Conservation (phyloP, 1,140 invertebrate genomes). For the Drosophila sucinea region DNA sequence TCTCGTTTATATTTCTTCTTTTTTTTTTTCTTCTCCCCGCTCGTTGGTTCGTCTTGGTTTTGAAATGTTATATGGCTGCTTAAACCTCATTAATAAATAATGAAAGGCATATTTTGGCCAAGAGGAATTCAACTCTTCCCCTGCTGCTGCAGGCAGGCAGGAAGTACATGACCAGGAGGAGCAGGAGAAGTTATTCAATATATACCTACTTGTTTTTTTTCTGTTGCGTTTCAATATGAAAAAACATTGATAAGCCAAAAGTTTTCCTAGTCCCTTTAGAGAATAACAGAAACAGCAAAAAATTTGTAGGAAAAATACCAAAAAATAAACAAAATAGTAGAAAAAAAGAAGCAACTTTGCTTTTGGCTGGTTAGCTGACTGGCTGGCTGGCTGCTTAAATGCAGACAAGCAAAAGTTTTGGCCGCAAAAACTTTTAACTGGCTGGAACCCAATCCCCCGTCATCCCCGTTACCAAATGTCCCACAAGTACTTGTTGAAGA, state of each 20-base stretch:
- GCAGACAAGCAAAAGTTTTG: slow-evolving; percentile 78
- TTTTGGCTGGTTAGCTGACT: slow-evolving; percentile 53
- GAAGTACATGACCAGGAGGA: background rate
- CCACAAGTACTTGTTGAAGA: slow-evolving; percentile 45
- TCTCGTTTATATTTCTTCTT: slow-evolving; percentile 6
- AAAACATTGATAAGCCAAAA: slow-evolving; percentile 74
- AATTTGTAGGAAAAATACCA: slow-evolving; percentile 46
- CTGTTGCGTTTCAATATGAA: slow-evolving; percentile 45
- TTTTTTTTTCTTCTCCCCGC: slow-evolving; percentile 32
- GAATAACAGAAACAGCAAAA: slow-evolving; percentile 26
- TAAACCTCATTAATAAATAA: slow-evolving; percentile 81
- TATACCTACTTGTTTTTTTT: slow-evolving; percentile 28
- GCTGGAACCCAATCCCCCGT: slow-evolving; percentile 38
- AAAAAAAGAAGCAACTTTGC: slow-evolving; percentile 45
- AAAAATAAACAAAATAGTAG: slow-evolving; percentile 36
- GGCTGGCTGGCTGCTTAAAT: slow-evolving; percentile 64
- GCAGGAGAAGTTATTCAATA: slow-evolving; percentile 25
- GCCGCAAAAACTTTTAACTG: slow-evolving; percentile 71
- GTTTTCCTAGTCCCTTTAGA: slow-evolving; percentile 37
- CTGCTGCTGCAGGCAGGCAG: background rate
- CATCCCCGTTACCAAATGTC: background rate
- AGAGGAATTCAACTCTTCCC: slow-evolving; percentile 6
- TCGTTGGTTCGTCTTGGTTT: slow-evolving; percentile 2
- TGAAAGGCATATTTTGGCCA: slow-evolving; percentile 53
- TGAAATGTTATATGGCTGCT: slow-evolving; percentile 77